Base-by-base conservation (phyloP, 2,113 vertebrate genomes). In the Hippocampus mohnikei region DNA sequence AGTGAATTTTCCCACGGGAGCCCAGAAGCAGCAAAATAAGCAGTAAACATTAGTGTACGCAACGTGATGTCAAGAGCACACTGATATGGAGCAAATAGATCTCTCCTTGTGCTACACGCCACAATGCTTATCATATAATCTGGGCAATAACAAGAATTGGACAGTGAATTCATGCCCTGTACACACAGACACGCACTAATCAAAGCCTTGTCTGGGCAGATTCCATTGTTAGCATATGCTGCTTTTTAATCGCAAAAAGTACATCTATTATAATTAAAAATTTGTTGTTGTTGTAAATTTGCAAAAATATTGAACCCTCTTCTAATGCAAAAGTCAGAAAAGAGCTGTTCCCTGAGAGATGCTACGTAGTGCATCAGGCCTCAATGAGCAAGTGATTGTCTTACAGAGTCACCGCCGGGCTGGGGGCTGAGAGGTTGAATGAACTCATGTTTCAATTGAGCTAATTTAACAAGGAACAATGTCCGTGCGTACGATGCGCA, bases 181-280 rank as follows among this genome's bases (percentile, higher is more conserved):
- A 76, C 76, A 79, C 78, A 78, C 73, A 74, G 21, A 76, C 53
- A 82, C 70, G 75, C 77, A 91, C 89, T 91, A 88, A 81, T 84
- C 91, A 96, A 96, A 96, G 94, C 94, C 95, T 96, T 96, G 94
- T 96, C 94, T 94, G 94, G 94, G 92, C 93, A 84, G 75, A 74
- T 56, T 73, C 83, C 89, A 69, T 82, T 69, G 77, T 81, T 85
- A 87, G 70, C 81, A 62, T 90, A 86, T 80, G 76, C 76, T 61
- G 21, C 72, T 48, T 48, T 78, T 63, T 72, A 75, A 79, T 83
- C 79, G 88, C 84, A 88, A 81, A 91, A 92, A 88, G 78, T 84
- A 74, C 33, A 74, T 75, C 63, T 80, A 84, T 80, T 59, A 84
- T 84, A 62, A 81, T 89, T 80, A 66, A n/a, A 58, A 60, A 60